Percentiles rank a stretch among this genome's conserved stretches.
Conservation (phyloP, 2,888 invertebrate genomes). For the Baccha elongata region DNA sequence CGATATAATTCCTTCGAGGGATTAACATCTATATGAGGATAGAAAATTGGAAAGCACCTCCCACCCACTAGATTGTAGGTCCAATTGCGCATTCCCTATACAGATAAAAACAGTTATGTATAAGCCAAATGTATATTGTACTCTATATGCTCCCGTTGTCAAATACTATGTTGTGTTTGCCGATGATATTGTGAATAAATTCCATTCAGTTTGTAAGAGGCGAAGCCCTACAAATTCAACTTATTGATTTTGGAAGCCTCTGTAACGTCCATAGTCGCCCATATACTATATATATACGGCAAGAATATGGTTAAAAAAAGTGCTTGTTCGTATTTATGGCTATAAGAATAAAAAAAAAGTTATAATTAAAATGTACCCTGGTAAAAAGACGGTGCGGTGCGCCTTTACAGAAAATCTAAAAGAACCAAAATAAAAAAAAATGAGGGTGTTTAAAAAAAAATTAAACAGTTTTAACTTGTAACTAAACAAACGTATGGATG, state of each 20-base stretch:
- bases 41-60: background rate
- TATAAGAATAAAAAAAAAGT: conserved; percentile 59
- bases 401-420: conserved; percentile 11
- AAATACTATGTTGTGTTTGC: conserved; percentile 36
- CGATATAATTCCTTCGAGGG: background rate
- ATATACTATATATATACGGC: conserved; percentile 36
- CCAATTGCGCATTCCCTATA: conserved; percentile 45
- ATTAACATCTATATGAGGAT: background rate
- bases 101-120: background rate
- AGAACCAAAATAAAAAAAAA: background rate
- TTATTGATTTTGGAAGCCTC: conserved; percentile 73
- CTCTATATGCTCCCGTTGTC: conserved; percentile 23
- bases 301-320: conserved; percentile 41
- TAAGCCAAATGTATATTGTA: background rate
- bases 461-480: conserved; percentile 22
- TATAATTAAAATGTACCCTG: conserved; percentile 62
- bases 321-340: conserved; percentile 64
- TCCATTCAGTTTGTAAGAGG: conserved; percentile 69
- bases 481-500: background rate
- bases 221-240: conserved; percentile 66
- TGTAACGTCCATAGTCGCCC: conserved; percentile 47
- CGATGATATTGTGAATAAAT: conserved; percentile 57
- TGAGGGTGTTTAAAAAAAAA: conserved; percentile 23
- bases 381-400: background rate
- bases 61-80: background rate